Evolutionary conservation across 64 coral and sea anemone genomes (phyloP).

Genomic region (Montipora capricornis): DNA sequence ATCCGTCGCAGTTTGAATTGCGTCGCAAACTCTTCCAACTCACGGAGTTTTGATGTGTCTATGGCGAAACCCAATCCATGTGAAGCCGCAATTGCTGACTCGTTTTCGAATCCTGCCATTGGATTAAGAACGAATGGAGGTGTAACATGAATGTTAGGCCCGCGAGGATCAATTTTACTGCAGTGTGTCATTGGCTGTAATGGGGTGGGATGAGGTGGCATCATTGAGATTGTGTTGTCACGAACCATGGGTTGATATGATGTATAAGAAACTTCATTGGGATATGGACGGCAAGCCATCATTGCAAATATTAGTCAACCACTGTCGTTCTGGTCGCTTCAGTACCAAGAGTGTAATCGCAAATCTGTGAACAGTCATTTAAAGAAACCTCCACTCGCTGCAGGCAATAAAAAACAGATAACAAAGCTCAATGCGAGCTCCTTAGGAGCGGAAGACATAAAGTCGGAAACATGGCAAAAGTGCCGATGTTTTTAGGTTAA

Average conservation of each 20-base stretch:
- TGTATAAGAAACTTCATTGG: constrained; percentile 48
- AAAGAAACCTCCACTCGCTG: constrained; percentile 20
- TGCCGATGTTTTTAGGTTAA: constrained; percentile 44
- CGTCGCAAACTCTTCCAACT: constrained; percentile 93
- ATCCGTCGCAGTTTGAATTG: constrained; percentile 97
- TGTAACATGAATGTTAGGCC: constrained; percentile 50
- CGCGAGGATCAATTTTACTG: constrained; percentile 66
- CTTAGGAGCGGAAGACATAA: constrained; percentile 52
- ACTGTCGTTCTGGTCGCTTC: not conserved
- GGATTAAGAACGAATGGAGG: constrained; percentile 64
- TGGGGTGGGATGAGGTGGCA: constrained; percentile 38
- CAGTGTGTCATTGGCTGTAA: constrained; percentile 49
- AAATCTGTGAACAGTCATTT: constrained; percentile 55
- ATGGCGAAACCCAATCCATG: constrained; percentile 82
- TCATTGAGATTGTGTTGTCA: constrained; percentile 35
- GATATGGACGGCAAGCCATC: constrained; percentile 61
- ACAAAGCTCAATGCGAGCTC: constrained; percentile 25
- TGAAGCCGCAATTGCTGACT: constrained; percentile 45
- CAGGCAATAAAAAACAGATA: constrained; percentile 39
- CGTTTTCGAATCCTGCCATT: constrained; percentile 49
- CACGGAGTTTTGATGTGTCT: constrained; percentile 88
- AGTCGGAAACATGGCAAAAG: constrained; percentile 51
- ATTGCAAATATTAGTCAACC: not conserved
- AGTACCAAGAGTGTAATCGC: not conserved
- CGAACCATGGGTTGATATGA: constrained; percentile 58